Evolutionary conservation across 2,888 invertebrate species (phyloP).

Genomic region (Aricia artaxerxes): DNA sequence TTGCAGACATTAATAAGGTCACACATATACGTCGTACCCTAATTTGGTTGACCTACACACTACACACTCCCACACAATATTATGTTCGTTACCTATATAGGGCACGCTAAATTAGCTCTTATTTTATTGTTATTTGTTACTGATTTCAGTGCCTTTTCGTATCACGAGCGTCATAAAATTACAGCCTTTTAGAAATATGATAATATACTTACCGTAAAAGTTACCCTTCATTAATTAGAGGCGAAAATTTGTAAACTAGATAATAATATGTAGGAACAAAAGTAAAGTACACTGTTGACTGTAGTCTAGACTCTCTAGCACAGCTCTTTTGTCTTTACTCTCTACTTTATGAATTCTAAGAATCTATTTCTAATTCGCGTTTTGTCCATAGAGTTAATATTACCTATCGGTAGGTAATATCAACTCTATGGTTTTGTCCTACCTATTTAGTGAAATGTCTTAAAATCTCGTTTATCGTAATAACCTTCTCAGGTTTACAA

Average conservation of each 20-base stretch:
- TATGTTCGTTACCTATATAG: background rate
- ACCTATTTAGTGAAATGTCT: too few relatives aligned
- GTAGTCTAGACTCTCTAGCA: too few relatives aligned
- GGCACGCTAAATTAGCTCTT: background rate
- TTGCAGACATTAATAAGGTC: background rate
- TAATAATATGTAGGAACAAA: too few relatives aligned
- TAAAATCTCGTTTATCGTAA: too few relatives aligned
- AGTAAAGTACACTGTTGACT: too few relatives aligned
- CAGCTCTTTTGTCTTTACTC: too few relatives aligned
- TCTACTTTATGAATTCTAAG: too few relatives aligned
- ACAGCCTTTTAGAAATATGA: background rate
- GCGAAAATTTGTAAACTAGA: background rate
- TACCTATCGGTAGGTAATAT: too few relatives aligned
- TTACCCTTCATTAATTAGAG: background rate
- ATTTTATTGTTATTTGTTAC: background rate
- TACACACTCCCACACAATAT: background rate
- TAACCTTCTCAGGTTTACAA: too few relatives aligned
- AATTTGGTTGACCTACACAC: background rate
- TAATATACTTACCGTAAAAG: background rate
- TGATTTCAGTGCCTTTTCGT: background rate
- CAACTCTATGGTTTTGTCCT: too few relatives aligned
- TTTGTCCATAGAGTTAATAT: too few relatives aligned
- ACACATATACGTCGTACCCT: conserved; percentile 1
- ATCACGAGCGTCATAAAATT: background rate
- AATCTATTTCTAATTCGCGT: too few relatives aligned